Percentiles rank a stretch among this genome's conserved stretches.
phyloP scores from a whole-genome alignment of 2,113 vertebrate genomes.

The Lagopus leucura region DNA sequence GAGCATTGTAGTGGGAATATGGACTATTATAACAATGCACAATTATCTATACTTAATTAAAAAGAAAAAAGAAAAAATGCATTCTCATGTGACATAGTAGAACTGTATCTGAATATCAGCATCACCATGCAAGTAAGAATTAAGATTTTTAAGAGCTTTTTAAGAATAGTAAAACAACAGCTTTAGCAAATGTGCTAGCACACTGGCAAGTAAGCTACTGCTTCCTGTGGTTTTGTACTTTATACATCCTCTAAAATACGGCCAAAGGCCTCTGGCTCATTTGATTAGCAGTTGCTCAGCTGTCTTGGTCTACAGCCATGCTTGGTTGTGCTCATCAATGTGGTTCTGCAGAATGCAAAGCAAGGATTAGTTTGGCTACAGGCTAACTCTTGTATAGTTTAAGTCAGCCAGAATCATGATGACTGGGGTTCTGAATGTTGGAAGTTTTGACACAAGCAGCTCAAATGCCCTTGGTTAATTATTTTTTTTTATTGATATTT shows the following conservation, averaged over 20 bases:
- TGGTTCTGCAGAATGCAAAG: too few relatives aligned
- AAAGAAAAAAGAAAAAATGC: neutral
- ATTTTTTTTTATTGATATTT: neutral
- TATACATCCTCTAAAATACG: slow-evolving; percentile 1
- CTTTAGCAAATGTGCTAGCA: neutral
- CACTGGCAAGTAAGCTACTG: neutral
- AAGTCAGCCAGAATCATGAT: neutral
- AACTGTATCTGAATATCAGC: neutral
- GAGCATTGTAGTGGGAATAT: neutral
- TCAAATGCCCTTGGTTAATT: slow-evolving; percentile 10
- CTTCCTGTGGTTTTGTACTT: slow-evolving; percentile 8
- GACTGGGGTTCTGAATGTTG: slow-evolving; percentile 16
- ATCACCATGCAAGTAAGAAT: neutral
- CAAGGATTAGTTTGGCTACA: too few relatives aligned
- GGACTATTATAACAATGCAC: neutral
- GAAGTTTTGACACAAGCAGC: slow-evolving; percentile 19
- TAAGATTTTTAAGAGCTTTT: neutral
- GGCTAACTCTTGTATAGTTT: too few relatives aligned
- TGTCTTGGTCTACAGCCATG: too few relatives aligned
- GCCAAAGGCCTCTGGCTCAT: neutral
- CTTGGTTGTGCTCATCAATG: too few relatives aligned
- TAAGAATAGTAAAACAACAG: neutral
- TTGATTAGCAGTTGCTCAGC: too few relatives aligned
- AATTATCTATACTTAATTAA: neutral
- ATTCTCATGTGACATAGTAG: neutral